Conservation (phyloP, 2,888 invertebrate genomes). For the Parasteatoda lunata region DNA sequence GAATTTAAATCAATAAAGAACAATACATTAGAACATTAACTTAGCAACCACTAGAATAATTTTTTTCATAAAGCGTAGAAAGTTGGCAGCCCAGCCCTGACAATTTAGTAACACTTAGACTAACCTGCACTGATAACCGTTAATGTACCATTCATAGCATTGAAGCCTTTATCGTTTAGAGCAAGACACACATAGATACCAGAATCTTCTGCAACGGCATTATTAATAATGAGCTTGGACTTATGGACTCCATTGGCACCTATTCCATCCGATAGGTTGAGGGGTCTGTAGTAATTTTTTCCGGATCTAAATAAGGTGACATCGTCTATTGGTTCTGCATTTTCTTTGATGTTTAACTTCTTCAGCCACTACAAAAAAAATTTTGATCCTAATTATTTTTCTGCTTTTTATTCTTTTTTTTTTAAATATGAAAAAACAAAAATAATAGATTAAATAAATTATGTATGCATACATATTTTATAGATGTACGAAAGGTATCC, state of each 20-base stretch:
- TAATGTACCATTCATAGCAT: conserved; percentile 34
- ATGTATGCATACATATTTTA: neutral
- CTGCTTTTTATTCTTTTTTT: too few relatives aligned
- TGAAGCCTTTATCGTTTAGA: conserved; percentile 52
- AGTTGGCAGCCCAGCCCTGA: neutral
- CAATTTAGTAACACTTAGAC: neutral
- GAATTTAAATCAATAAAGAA: too few relatives aligned
- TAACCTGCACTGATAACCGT: conserved; percentile 40
- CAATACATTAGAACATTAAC: too few relatives aligned
- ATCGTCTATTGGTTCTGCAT: conserved; percentile 4
- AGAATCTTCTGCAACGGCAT: conserved; percentile 21
- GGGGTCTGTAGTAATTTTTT: conserved; percentile 30
- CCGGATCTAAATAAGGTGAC: conserved; percentile 32
- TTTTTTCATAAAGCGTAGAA: too few relatives aligned
- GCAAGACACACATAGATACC: conserved; percentile 57
- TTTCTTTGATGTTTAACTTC: conserved; percentile 32
- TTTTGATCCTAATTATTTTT: too few relatives aligned
- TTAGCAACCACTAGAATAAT: too few relatives aligned
- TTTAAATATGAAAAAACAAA: neutral
- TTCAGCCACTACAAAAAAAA: conserved; percentile 51
- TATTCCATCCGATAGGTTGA: conserved; percentile 8
- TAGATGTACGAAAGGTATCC: too few relatives aligned
- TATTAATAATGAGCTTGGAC: conserved; percentile 38
- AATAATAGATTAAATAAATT: neutral
- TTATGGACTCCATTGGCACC: conserved; percentile 24